These are phyloP conservation scores for Ptychobarbus kaznakovi DNA, from an alignment of 2,797 vertebrate genomes.

Conservation along the genomic window DNA sequence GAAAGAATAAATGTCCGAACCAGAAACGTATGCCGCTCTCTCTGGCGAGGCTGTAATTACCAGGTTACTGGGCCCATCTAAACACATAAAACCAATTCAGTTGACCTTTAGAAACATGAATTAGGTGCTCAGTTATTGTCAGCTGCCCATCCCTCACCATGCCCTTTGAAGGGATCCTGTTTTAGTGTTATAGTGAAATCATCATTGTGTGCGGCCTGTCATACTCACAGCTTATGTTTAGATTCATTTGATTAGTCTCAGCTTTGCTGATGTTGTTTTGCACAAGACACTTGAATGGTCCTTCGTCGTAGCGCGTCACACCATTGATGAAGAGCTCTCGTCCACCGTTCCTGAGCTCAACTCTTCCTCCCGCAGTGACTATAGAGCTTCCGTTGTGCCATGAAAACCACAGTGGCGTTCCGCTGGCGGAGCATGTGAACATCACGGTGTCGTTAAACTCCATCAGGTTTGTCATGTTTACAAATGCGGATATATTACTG, in stretches of 20 bases:
- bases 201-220: too few species aligned
- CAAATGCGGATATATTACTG: slow-evolving; percentile 63
- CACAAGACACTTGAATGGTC: slow-evolving; percentile 70
- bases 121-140: background rate
- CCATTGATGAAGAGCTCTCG: slow-evolving; percentile 64
- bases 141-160: background rate
- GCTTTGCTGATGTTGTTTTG: slow-evolving; percentile 68
- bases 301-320: slow-evolving; percentile 68
- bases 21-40: slow-evolving; percentile 59
- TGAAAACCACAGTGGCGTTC: slow-evolving; percentile 62
- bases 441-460: slow-evolving; percentile 73
- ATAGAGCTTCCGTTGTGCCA: slow-evolving; percentile 68
- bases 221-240: slow-evolving; percentile 78
- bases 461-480: slow-evolving; percentile 65
- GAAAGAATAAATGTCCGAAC: slow-evolving; percentile 68
- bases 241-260: slow-evolving; percentile 54
- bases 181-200: background rate
- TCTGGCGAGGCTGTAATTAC: slow-evolving; percentile 55
- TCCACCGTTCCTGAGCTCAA: slow-evolving; percentile 58
- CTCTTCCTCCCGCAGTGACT: slow-evolving; percentile 25
- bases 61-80: slow-evolving; percentile 75
- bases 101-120: background rate
- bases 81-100: slow-evolving; percentile 27
- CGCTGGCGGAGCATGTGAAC: slow-evolving; percentile 70
- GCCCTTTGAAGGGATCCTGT: background rate